Conservation (phyloP, 2,888 invertebrate genomes). For the Spisula solida region DNA sequence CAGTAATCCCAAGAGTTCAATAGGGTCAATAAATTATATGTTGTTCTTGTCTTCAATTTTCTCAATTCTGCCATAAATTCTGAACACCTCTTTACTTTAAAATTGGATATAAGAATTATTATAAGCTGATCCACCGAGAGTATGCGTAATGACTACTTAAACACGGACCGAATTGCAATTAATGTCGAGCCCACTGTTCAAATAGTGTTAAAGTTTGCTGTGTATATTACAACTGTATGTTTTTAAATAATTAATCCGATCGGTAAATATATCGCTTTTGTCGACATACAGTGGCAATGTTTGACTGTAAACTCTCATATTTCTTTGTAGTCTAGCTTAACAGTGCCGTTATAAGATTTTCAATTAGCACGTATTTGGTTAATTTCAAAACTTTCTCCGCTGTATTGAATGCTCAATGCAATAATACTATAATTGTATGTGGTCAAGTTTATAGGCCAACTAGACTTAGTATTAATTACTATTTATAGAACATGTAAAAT, state of each 20-base stretch:
- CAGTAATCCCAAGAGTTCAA: neutral
- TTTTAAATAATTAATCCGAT: slow-evolving; percentile 21
- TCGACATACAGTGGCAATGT: neutral
- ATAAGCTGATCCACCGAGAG: neutral
- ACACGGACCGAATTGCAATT: slow-evolving; percentile 27
- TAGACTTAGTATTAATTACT: too few species aligned
- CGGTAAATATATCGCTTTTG: slow-evolving; percentile 10
- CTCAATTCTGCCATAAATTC: slow-evolving; percentile 4
- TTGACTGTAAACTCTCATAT: neutral
- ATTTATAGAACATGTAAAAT: too few species aligned
- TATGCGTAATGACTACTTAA: neutral
- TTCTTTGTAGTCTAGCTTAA: neutral
- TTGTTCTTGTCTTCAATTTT: neutral
- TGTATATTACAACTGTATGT: neutral
- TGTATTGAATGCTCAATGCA: too few species aligned
- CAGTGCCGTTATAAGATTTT: neutral
- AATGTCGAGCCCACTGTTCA: neutral
- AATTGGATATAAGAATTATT: neutral
- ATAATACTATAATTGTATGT: too few species aligned
- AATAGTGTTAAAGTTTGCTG: slow-evolving; percentile 6
- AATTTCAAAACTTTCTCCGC: too few species aligned
- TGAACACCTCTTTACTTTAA: neutral
- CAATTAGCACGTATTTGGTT: slow-evolving; percentile 22
- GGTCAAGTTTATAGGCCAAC: too few species aligned
- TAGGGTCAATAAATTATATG: slow-evolving; percentile 1